A percentile compares a stretch with the other conserved stretches of the same genome.
These are phyloP conservation scores for Spisula subtruncata DNA, from an alignment of 2,888 invertebrate species.

Conservation along the genomic window DNA sequence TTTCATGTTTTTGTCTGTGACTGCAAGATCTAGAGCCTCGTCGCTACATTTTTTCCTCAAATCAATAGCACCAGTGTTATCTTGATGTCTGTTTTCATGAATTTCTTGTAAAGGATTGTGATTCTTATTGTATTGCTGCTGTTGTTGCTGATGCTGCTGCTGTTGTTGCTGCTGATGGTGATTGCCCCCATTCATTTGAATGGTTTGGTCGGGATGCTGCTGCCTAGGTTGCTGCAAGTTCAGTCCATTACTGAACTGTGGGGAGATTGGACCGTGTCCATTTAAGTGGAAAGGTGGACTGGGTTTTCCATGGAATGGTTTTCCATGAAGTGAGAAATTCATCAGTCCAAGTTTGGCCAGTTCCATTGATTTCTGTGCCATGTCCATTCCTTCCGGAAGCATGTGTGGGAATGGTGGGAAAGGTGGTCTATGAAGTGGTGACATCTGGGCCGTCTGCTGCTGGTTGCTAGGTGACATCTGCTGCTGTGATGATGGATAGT, in stretches of 20 bases:
- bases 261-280: constrained; percentile 76
- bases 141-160: constrained; percentile 28
- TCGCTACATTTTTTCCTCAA: constrained; percentile 79
- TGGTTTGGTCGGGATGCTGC: constrained; percentile 59
- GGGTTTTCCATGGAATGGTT: constrained; percentile 72
- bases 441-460: constrained; percentile 62
- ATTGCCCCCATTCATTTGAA: constrained; percentile 59
- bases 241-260: constrained; percentile 75
- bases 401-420: constrained; percentile 66
- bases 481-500: constrained; percentile 64
- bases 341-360: constrained; percentile 69
- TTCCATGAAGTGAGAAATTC: constrained; percentile 68
- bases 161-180: constrained; percentile 60
- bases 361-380: constrained; percentile 69
- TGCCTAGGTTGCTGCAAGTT: constrained; percentile 68
- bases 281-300: constrained; percentile 79
- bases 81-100: constrained; percentile 74
- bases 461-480: constrained; percentile 58
- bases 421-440: constrained; percentile 68
- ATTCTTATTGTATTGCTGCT: constrained; percentile 63
- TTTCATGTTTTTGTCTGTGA: constrained; percentile 67
- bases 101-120: constrained; percentile 76
- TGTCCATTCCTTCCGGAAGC: constrained; percentile 68
- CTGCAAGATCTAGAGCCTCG: constrained; percentile 68
- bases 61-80: constrained; percentile 82